These are phyloP conservation scores for Agriopis aurantiaria DNA, from an alignment of 2,888 invertebrate species.

Conservation along the genomic window DNA sequence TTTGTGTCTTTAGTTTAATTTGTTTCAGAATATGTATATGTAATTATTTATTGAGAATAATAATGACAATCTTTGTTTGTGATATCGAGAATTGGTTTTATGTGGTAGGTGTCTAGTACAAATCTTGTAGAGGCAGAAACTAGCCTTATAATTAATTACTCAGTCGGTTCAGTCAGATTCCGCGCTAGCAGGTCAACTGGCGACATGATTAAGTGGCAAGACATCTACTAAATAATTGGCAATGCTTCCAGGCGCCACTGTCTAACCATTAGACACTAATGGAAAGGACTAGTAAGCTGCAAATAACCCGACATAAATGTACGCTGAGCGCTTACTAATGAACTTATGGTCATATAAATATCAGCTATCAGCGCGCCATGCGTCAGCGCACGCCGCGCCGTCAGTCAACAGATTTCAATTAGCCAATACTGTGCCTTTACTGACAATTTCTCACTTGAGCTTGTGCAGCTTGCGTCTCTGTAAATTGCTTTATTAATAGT, in stretches of 20 bases:
- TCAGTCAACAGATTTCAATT: constrained; percentile 50
- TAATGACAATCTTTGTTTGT: too few species aligned
- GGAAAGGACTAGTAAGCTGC: constrained; percentile 54
- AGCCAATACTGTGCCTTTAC: constrained; percentile 49
- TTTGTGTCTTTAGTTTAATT: background rate
- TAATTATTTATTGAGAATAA: too few species aligned
- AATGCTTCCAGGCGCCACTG: constrained; percentile 58
- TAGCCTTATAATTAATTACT: too few species aligned
- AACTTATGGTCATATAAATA: constrained; percentile 43
- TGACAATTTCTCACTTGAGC: constrained; percentile 57
- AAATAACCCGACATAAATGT: constrained; percentile 50
- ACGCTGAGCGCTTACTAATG: constrained; percentile 44
- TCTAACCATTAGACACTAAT: constrained; percentile 50
- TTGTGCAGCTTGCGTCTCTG: constrained; percentile 48
- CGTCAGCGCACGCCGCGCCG: constrained; percentile 34
- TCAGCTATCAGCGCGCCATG: constrained; percentile 39
- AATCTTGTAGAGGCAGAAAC: too few species aligned
- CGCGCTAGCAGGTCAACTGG: constrained; percentile 62
- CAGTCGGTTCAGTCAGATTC: constrained; percentile 43
- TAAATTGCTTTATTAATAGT: constrained; percentile 52
- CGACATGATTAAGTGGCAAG: constrained; percentile 61
- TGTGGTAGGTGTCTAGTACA: background rate
- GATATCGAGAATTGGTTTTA: too few species aligned
- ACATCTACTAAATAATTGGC: constrained; percentile 62
- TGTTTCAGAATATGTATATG: too few species aligned